Base-by-base conservation (phyloP, 1,140 invertebrate genomes). In the Neodiprion virginianus region DNA sequence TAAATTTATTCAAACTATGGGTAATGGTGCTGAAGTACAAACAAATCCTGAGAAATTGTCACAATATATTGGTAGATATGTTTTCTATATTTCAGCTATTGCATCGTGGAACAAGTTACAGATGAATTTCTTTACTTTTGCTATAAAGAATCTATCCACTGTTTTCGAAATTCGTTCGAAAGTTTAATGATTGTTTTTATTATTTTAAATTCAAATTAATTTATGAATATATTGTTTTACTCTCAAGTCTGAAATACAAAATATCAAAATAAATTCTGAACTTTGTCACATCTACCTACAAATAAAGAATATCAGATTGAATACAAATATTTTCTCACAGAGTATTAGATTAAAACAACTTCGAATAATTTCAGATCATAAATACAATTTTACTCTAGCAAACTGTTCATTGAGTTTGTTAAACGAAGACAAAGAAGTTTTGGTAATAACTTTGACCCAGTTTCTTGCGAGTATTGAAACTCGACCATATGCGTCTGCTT, bases 301-400 rank as follows among this genome's bases (percentile, higher is more conserved):
- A 40, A 5, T 40, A 40, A 40, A 40, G 5, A 40, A 40, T 40
- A 40, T 2, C 0, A 40, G 28, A 40, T 40, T 40, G 28, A 40
- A 40, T 5, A 40, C 2, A 40, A 40, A 40, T 40, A 40, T 40
- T 40, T 40, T 12, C 4, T 69, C 17, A n/a, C 40, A 23, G 12
- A n/a, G 67, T 23, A n/a, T 69, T 3, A 21, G 47, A 70, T 48
- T 23, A 70, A 17, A 72, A 79, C 14, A 47, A 28, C 61, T 80
- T 75, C 73, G 79, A 75, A 78, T 77, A 61, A 78, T 91, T 91
- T 77, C 84, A 94, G 93, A 94, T 79, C 94, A 95, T 79, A 95
- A 95, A 86, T 89, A 95, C 53, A 95, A 95, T 87, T 90, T 96
- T 76, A 94, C 94, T 10, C 82, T 96, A 50, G 93, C 94, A 21